phyloP scores from a whole-genome alignment of 1,140 invertebrate genomes.

The Phenacoccus solenopsis region DNA sequence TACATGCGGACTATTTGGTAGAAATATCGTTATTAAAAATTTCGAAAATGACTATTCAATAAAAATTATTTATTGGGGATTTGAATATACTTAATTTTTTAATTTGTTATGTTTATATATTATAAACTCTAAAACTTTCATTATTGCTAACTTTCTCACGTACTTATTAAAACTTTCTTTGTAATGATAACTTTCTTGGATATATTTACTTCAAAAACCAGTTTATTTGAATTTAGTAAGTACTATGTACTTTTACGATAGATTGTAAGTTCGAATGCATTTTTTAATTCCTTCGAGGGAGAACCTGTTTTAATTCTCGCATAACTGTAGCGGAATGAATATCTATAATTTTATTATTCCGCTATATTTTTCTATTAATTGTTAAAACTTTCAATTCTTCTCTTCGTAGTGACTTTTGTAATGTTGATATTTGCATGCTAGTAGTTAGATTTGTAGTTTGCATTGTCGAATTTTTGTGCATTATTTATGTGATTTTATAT shows the following conservation, averaged over 20 bases:
- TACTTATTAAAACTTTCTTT: neutral
- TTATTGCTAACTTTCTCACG: neutral
- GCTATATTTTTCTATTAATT: too few species aligned
- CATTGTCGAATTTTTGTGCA: neutral
- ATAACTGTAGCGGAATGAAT: too few species aligned
- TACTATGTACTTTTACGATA: slow-evolving; percentile 1
- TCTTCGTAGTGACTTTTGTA: neutral
- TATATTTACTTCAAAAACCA: too few species aligned
- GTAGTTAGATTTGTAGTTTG: neutral
- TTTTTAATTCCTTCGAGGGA: too few species aligned
- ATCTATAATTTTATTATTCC: too few species aligned
- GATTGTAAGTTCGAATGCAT: neutral
- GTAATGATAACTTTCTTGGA: neutral
- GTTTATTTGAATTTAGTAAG: neutral
- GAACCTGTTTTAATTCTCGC: neutral
- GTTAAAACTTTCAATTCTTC: neutral
- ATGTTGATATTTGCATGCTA: neutral
- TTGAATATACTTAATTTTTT: too few species aligned
- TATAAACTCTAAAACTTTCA: neutral
- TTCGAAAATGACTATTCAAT: too few species aligned
- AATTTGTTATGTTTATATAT: neutral
- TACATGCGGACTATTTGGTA: too few species aligned
- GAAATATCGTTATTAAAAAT: too few species aligned
- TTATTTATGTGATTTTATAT: neutral
- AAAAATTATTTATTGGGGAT: too few species aligned